Evolutionary conservation across 2,888 invertebrate genomes (phyloP), one percentile per base, ranked within the genome.

Genomic region (Drosophila mettleri): DNA sequence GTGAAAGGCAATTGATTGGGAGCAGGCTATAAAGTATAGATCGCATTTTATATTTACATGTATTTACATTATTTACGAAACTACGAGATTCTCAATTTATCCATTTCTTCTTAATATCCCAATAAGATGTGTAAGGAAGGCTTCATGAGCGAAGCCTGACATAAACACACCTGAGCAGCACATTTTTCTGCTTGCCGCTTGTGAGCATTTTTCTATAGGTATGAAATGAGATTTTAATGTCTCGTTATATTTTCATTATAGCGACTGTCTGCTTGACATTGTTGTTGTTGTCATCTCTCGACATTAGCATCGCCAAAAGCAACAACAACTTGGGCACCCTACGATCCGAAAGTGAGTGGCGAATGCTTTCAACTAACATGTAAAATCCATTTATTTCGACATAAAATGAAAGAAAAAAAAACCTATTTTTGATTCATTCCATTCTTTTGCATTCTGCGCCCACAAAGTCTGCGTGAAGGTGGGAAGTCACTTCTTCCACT

Each of bases 341-440:
- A n/a, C 27, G 27, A 16, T 45, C 27, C 39, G 34, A 10, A 31
- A 33, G 64, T 33, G 34, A 53, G 49, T 63, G 45, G 41, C 45
- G 48, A 70, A 41, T 46, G 62, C 41, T 63, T 71, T 64, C 62
- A 66, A 71, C 69, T 70, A 87, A 88, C 84, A 85, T 85, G 79
- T 81, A 86, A 85, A 88, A 87, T 87, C 89, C 85, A 85, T 85
- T 85, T 88, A 86, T 84, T 85, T 88, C 76, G 87, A 86, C 82
- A 86, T 84, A 87, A 69, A 74, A 69, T 71, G 69, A 78, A 84
- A 81, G 86, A 86, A 86, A 78, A 84, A 81, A 88, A 86, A 86
- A 16, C 81, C 87, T 81, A 87, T 84, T 88, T 85, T 81, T 88
- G 87, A 84, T 84, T 81, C 85, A 85, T 85, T 86, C 69, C 67